These are phyloP conservation scores for Plusia festucae DNA, from an alignment of 2,888 invertebrate genomes.

Conservation along the genomic window DNA sequence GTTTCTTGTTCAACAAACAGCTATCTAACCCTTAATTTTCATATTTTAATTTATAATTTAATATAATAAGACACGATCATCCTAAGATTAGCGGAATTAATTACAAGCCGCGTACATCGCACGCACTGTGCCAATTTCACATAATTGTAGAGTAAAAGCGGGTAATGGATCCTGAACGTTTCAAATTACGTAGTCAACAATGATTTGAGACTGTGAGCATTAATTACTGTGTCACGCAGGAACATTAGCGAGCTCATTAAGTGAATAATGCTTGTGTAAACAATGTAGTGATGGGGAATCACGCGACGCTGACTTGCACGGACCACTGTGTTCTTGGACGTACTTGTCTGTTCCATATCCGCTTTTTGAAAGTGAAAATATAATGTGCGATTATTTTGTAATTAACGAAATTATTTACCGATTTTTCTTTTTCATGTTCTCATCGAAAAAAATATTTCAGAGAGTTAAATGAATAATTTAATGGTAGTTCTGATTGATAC, in stretches of 20 bases:
- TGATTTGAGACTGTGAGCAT: conserved; percentile 64
- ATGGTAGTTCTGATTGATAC: too few species aligned
- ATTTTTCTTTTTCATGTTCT: too few species aligned
- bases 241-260: conserved; percentile 80
- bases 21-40: not conserved
- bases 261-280: conserved; percentile 79
- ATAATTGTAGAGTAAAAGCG: conserved; percentile 20
- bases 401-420: conserved; percentile 46
- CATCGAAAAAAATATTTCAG: not conserved
- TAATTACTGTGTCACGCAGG: conserved; percentile 80
- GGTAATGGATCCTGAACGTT: conserved; percentile 48
- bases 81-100: not conserved
- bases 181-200: conserved; percentile 40
- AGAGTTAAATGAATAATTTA: too few species aligned
- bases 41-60: not conserved
- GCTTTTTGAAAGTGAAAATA: conserved; percentile 72
- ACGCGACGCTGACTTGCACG: conserved; percentile 80
- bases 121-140: conserved; percentile 16
- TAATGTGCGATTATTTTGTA: conserved; percentile 69
- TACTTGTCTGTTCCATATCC: conserved; percentile 61
- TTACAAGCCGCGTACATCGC: conserved; percentile 5
- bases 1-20: not conserved
- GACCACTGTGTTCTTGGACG: conserved; percentile 64
- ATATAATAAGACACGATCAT: not conserved
- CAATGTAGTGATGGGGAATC: conserved; percentile 81